A percentile compares a stretch with the other conserved stretches of the same genome.
phyloP scores from a whole-genome alignment of 2,113 vertebrate species.

The Trochalopteron elliotii region DNA sequence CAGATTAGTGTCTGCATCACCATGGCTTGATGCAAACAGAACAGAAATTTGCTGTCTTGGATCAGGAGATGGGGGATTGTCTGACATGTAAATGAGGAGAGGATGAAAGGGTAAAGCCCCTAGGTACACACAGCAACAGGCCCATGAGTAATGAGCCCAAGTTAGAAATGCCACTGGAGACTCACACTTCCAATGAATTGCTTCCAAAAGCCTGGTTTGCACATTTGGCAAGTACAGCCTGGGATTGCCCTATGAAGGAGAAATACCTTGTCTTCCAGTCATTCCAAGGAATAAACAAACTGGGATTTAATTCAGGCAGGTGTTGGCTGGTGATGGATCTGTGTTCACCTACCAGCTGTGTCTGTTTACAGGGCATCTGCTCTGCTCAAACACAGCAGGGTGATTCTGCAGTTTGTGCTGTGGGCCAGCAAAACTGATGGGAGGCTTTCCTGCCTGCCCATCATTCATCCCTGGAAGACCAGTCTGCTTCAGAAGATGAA shows the following conservation, averaged over 20 bases:
- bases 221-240: not conserved
- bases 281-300: not conserved
- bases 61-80: not conserved
- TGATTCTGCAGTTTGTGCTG: not conserved
- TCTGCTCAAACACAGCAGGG: not conserved
- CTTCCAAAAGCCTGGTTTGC: not conserved
- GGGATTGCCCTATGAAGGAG: not conserved
- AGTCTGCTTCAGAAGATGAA: not conserved
- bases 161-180: not conserved
- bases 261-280: not conserved
- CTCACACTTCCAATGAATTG: not conserved
- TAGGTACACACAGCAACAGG: not conserved
- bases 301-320: not conserved
- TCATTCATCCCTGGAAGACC: fast-evolving
- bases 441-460: not conserved
- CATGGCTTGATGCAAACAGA: constrained; percentile 7
- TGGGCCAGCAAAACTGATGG: not conserved
- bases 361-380: not conserved
- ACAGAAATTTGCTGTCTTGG: constrained; percentile 8
- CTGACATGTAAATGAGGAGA: not conserved
- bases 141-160: not conserved
- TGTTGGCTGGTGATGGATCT: not conserved
- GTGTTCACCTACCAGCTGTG: not conserved
- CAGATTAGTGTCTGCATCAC: constrained; percentile 10
- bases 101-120: not conserved